Percentiles rank a stretch among this genome's conserved stretches.
phyloP scores from a whole-genome alignment of 2,797 vertebrate genomes.

The Momotus momota region DNA sequence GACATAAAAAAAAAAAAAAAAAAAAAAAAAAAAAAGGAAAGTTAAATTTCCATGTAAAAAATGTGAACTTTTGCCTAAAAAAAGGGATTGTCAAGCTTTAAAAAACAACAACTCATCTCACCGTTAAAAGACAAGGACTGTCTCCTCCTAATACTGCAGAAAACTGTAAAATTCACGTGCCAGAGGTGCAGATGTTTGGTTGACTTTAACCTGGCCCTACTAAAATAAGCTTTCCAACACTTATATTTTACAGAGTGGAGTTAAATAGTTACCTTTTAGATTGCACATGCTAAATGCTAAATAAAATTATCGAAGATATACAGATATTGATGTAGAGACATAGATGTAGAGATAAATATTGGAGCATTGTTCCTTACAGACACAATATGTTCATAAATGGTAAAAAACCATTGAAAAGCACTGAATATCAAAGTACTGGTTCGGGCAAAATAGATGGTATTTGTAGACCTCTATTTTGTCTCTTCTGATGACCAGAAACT shows the following conservation, averaged over 20 bases:
- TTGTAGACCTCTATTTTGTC: not conserved
- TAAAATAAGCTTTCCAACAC: not conserved
- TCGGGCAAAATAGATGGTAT: not conserved
- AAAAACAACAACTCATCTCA: not conserved
- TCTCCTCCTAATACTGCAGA: not conserved
- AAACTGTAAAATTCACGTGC: not conserved
- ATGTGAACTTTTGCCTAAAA: not conserved
- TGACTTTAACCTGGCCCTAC: not conserved
- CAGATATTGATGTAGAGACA: not conserved
- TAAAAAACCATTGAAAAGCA: not conserved
- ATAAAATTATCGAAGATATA: not conserved
- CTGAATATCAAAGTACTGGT: not conserved
- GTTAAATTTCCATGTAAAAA: not conserved
- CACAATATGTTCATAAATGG: not conserved
- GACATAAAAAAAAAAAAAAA: not conserved
- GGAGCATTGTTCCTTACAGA: not conserved
- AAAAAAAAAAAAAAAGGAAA: not conserved
- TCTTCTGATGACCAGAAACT: not conserved
- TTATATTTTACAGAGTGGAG: not conserved
- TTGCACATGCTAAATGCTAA: not conserved
- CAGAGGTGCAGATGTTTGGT: not conserved
- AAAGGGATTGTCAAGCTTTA: not conserved
- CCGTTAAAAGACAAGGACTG: not conserved
- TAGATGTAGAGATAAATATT: not conserved
- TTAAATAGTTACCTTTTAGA: not conserved